Evolutionary conservation across 2,113 vertebrate species (phyloP).

Genomic region (Caracal caracal): DNA sequence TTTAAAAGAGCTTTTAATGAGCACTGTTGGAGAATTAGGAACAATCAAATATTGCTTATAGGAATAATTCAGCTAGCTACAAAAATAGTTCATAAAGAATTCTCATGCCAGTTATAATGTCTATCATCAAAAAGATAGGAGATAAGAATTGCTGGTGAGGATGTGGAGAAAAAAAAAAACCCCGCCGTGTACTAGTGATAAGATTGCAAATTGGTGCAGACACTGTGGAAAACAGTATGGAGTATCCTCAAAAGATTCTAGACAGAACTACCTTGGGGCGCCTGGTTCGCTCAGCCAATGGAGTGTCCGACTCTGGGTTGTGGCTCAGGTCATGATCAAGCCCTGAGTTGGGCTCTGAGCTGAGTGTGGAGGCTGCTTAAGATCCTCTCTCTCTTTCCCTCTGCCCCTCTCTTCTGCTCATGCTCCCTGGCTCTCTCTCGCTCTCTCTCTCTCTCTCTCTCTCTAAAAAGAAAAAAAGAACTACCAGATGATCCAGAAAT

Average conservation of each 20-base stretch:
- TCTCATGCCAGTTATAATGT: not conserved
- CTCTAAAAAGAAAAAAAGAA: not conserved
- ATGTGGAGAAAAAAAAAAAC: not conserved
- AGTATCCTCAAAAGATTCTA: not conserved
- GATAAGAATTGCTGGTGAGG: not conserved
- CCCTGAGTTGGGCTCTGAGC: too few relatives aligned
- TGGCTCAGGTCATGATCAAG: too few relatives aligned
- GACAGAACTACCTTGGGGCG: not conserved
- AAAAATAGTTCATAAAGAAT: conserved; percentile 34
- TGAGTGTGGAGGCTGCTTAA: too few relatives aligned
- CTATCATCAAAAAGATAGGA: not conserved
- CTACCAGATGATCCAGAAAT: not conserved
- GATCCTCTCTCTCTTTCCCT: too few relatives aligned
- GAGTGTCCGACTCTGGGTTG: too few relatives aligned
- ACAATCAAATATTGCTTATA: conserved; percentile 25
- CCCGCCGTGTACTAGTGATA: not conserved
- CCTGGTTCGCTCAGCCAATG: too few relatives aligned
- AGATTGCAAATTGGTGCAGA: not conserved
- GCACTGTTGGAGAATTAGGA: not conserved
- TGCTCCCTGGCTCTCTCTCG: too few relatives aligned
- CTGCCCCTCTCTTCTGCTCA: too few relatives aligned
- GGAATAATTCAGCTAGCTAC: not conserved
- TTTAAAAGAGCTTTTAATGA: conserved; percentile 43
- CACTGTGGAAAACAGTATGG: not conserved
- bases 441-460: too few relatives aligned